Percentiles rank a stretch among this genome's conserved stretches.
Evolutionary conservation across 2,113 vertebrate species (phyloP).

Genomic region (Macrotis lagotis): DNA sequence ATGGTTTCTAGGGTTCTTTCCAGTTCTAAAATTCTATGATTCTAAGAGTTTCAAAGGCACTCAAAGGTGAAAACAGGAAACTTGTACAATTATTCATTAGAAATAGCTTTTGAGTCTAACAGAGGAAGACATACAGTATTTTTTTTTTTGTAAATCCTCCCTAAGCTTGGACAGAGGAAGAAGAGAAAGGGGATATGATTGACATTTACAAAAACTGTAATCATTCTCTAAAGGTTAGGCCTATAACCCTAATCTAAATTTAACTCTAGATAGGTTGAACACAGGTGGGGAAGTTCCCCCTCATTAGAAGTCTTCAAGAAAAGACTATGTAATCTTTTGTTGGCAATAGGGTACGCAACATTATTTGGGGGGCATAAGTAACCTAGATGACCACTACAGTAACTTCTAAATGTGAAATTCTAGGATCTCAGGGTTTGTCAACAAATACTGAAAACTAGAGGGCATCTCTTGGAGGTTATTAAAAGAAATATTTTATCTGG

Average conservation of each 20-base stretch:
- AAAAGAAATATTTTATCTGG: slow-evolving; percentile 32
- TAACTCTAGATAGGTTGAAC: background rate
- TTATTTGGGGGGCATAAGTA: background rate
- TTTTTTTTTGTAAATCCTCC: background rate
- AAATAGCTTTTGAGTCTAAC: background rate
- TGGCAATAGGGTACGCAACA: background rate
- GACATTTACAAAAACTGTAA: background rate
- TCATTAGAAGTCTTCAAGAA: background rate
- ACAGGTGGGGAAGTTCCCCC: background rate
- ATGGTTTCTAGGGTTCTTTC: slow-evolving; percentile 7
- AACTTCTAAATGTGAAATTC: background rate
- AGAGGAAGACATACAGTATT: background rate
- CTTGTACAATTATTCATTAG: slow-evolving; percentile 41
- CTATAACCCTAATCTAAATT: background rate
- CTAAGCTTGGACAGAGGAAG: slow-evolving; percentile 47
- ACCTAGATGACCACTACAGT: background rate
- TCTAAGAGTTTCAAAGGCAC: slow-evolving; percentile 40
- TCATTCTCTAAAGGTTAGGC: background rate
- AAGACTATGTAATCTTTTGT: background rate
- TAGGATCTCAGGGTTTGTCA: background rate
- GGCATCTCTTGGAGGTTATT: background rate
- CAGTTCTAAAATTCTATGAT: background rate
- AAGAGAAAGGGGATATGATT: background rate
- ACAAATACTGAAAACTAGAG: background rate
- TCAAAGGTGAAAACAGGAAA: slow-evolving; percentile 18